Base-by-base conservation (phyloP, 2,888 invertebrate species). In the Epirrhoe alternata region DNA sequence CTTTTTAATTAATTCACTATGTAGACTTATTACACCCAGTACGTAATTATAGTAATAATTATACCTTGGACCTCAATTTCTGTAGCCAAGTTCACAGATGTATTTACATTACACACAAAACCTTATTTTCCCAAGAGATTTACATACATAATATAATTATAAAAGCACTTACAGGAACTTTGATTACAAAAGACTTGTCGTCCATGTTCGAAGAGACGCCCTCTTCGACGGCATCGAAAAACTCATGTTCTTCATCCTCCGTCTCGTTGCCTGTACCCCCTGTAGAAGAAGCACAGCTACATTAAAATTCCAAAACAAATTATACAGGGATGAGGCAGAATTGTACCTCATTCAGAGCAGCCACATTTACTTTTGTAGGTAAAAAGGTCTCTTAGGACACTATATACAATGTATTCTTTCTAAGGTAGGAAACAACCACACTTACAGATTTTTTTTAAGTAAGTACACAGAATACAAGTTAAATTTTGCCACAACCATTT, bases 221-320 rank as follows among this genome's bases (percentile, higher is more conserved):
- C 78, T 93, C 94, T 85, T 95, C 95, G 86, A 95, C 90, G 7
- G 95, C 95, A 84, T 96, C 96, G 79, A 96, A 96, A 87, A 96
- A 96, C 80, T 96, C 96, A 84, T 95, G 96, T 77, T 97, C 96
- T 78, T 96, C 96, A 86, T 97, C 96, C 85, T 96, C 95, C 66
- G 92, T 91, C 24, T 93, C 93, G 80, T 92, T 90, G 64, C 89
- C 84, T 66, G 94, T 72, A 61, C 94, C 93, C 12, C 93, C 94
- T 93, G 58, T n/a, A 6, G 24, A 14, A 49, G 45, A 4, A 59
- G 17, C 7, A 8, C 5, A 47, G 16, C 14, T 42, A 45, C 7
- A 56, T 56, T 56, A 45, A 1, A 45, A 16, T 16, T 6, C 6
- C 14, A 16, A 0, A 47, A 47, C 47, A 5, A 16, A 47, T 6